Base-by-base conservation (phyloP, 2,888 invertebrate genomes). In the Ommatoiulus sabulosus region DNA sequence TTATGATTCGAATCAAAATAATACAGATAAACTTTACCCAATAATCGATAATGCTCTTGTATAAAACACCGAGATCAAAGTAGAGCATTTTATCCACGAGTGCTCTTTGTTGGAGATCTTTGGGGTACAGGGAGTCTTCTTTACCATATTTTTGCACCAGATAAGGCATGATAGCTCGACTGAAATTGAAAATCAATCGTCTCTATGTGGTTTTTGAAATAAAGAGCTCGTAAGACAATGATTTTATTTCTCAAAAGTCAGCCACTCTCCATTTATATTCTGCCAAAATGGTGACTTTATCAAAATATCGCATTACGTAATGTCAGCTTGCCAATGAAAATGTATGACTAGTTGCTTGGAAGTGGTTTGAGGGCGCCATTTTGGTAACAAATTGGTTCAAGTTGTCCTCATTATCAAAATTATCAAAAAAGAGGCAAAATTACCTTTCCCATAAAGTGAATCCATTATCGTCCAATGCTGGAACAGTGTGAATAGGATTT, bases 401-500 rank as follows among this genome's bases (percentile, higher is more conserved):
- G 12, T 52, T 48, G 48, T 7, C 48, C 48, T 48, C 12, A 48
- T 52, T 17, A 52, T 15, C 52, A 3, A 43, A n/a, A n/a, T n/a
- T n/a, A n/a, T n/a, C n/a, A n/a, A n/a, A n/a, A 84, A 15, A 5
- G 10, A 84, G 3, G 44, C 24, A 24, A 87, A 35, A 20, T 87
- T 57, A 91, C 93, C 95, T 95, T 90, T 93, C 93, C 92, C 93
- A 92, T 6, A 93, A 91, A 85, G 91, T 91, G 90, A 92, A 93
- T 88, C 92, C 92, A 89, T 92, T 91, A 90, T 93, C 93, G 89
- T 92, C 92, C 89, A 96, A 92, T 10, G 95, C 95, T 10, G 96
- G 96, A 5, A 96, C 90, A 43, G 91, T 91, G 44, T 92, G 91
- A 44, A 91, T 91, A 15, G 92, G 92, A 89, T 92, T 92, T 87